Evolutionary conservation across 2,797 vertebrate species (phyloP).

Genomic region (Okamejei kenojei): DNA sequence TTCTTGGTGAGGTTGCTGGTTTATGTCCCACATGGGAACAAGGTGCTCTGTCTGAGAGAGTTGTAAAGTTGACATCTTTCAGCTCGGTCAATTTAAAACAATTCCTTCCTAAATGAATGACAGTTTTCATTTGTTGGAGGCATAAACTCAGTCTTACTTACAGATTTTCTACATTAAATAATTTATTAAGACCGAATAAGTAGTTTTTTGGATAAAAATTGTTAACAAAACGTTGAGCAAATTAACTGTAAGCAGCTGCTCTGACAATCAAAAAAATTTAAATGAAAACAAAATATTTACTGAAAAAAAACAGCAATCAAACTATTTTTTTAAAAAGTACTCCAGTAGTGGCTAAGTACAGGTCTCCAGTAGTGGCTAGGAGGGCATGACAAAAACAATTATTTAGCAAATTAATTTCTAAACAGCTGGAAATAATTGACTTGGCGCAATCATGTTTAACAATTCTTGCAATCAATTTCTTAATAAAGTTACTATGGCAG

Average conservation of each 20-base stretch:
- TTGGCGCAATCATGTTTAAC: not conserved
- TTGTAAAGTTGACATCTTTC: slow-evolving; percentile 19
- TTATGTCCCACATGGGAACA: slow-evolving; percentile 23
- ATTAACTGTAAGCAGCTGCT: not conserved
- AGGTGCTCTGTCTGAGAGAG: not conserved
- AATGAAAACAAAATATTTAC: not conserved
- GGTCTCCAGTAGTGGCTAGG: not conserved
- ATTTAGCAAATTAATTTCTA: not conserved
- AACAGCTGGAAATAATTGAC: not conserved
- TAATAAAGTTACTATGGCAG: not conserved
- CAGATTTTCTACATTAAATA: not conserved
- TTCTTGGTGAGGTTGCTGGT: slow-evolving; percentile 7
- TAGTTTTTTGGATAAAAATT: not conserved
- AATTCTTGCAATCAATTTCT: not conserved
- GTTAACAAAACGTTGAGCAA: not conserved
- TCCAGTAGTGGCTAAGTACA: not conserved
- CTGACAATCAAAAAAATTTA: not conserved
- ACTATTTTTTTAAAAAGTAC: not conserved
- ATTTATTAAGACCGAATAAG: too few relatives aligned
- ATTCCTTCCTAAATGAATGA: not conserved
- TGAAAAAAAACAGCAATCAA: not conserved
- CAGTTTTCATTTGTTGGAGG: not conserved
- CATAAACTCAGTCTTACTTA: not conserved
- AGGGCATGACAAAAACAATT: not conserved
- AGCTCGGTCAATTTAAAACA: slow-evolving; percentile 24